Evolutionary conservation across 2,113 vertebrate species (phyloP).

Genomic region (Labeo catla): DNA sequence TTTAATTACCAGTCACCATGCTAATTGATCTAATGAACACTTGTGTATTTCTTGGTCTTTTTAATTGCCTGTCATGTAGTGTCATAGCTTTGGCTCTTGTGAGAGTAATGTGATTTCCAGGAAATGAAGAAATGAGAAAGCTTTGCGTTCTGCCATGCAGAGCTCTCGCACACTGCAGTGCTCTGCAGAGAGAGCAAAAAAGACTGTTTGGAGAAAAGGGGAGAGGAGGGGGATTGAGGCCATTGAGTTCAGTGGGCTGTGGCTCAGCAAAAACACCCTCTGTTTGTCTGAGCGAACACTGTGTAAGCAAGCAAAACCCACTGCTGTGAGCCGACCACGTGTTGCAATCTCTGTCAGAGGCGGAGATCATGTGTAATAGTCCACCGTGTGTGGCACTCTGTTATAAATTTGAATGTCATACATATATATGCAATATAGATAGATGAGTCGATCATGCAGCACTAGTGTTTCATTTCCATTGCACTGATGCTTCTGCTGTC

Average conservation of each 20-base stretch:
- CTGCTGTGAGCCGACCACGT: constrained; percentile 53
- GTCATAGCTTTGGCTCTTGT: not conserved
- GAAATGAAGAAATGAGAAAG: not conserved
- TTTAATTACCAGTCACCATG: not conserved
- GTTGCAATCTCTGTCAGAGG: constrained; percentile 40
- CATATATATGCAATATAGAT: not conserved
- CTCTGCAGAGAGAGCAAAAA: constrained; percentile 34
- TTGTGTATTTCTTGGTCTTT: not conserved
- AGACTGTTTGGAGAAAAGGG: constrained; percentile 31
- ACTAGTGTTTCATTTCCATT: not conserved
- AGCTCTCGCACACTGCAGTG: constrained; percentile 39
- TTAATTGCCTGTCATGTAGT: not conserved
- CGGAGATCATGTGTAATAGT: not conserved
- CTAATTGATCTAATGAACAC: not conserved
- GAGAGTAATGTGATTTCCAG: not conserved
- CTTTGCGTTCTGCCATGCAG: constrained; percentile 45
- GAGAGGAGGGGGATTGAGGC: constrained; percentile 48
- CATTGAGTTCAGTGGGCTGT: constrained; percentile 65
- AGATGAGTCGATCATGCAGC: not conserved
- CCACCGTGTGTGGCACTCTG: not conserved
- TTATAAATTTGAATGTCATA: not conserved
- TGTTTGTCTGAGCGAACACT: constrained; percentile 38
- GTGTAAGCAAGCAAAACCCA: constrained; percentile 33
- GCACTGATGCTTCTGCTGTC: not conserved
- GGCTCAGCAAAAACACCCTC: constrained; percentile 21